These are phyloP conservation scores for Drosophila mojavensis DNA, from an alignment of 1,140 invertebrate species.

Conservation along the genomic window DNA sequence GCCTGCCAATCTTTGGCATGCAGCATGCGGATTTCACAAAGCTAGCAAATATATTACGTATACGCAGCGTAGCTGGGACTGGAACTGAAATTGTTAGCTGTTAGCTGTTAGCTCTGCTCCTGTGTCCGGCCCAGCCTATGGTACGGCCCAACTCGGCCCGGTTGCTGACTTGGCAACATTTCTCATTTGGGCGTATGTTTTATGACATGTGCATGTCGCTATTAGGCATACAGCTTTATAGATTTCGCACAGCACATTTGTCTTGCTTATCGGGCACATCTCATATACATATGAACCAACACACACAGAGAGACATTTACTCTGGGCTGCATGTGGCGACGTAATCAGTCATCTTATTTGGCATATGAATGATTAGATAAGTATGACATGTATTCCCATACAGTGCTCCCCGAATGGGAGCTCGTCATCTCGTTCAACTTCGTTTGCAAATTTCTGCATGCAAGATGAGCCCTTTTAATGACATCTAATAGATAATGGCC, in stretches of 20 bases:
- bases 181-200: constrained; percentile 64
- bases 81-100: not conserved
- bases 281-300: constrained; percentile 1
- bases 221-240: constrained; percentile 65
- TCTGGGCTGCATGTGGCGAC: constrained; percentile 50
- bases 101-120: not conserved
- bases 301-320: constrained; percentile 8
- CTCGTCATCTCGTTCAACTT: constrained; percentile 29
- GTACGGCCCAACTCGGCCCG: too few relatives aligned
- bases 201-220: constrained; percentile 66
- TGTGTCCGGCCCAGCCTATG: not conserved
- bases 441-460: constrained; percentile 55
- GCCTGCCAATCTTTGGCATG: constrained; percentile 64
- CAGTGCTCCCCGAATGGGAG: constrained; percentile 7
- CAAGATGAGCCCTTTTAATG: constrained; percentile 56
- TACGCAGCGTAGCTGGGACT: constrained; percentile 41
- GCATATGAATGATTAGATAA: constrained; percentile 75
- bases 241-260: constrained; percentile 75
- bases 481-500: constrained; percentile 61
- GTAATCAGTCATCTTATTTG: constrained; percentile 79
- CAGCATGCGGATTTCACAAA: constrained; percentile 47
- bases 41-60: constrained; percentile 62
- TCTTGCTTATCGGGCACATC: constrained; percentile 61
- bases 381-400: constrained; percentile 40
- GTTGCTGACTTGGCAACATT: constrained; percentile 69